Evolutionary conservation across 2,113 vertebrate species (phyloP).

Genomic region (Leucopternis melanops): DNA sequence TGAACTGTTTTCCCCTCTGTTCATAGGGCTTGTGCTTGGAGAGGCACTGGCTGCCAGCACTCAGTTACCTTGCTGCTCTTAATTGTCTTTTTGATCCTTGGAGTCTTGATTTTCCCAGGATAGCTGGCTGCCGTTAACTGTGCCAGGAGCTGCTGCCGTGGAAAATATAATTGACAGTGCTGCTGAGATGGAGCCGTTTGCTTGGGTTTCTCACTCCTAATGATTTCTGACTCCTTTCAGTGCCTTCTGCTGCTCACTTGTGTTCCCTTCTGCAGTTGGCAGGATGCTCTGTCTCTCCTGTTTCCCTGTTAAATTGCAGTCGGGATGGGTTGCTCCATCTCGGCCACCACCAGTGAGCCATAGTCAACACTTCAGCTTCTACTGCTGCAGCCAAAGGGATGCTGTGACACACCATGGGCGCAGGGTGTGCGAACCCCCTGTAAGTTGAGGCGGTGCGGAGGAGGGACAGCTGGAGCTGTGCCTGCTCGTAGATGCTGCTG

Average conservation of each 20-base stretch:
- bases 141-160: background rate
- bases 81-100: background rate
- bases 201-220: background rate
- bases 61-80: background rate
- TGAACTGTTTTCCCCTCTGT: background rate
- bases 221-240: background rate
- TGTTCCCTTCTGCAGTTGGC: background rate
- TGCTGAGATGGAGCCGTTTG: background rate
- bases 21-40: background rate
- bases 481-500: fast-evolving
- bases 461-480: background rate
- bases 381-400: background rate
- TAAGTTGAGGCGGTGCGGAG: fast-evolving
- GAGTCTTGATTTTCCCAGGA: background rate
- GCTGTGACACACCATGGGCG: background rate
- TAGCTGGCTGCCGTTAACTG: background rate
- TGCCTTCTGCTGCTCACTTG: background rate
- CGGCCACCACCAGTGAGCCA: background rate
- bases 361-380: background rate
- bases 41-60: background rate
- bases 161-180: background rate
- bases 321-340: background rate
- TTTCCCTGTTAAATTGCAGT: background rate
- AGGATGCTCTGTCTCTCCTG: background rate
- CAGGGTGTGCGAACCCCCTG: no score